These are phyloP conservation scores for Azorinus chamasolen DNA, from an alignment of 2,888 invertebrate genomes.

Conservation along the genomic window DNA sequence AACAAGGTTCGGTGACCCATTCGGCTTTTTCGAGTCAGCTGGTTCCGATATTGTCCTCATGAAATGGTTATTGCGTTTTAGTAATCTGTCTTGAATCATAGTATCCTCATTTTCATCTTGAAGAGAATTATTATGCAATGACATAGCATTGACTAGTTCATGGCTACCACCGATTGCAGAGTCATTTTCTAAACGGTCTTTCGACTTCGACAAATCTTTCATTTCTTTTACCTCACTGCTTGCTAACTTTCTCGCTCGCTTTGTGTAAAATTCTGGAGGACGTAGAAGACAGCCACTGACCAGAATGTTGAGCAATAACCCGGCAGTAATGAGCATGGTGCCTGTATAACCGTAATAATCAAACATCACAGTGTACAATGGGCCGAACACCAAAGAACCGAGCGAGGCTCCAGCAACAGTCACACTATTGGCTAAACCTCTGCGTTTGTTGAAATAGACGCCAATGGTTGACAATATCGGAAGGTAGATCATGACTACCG, in stretches of 20 bases:
- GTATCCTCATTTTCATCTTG: neutral
- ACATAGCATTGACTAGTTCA: neutral
- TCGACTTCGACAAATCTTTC: neutral
- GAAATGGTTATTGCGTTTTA: no score
- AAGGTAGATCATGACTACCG: slow-evolving; percentile 31
- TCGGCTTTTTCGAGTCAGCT: neutral
- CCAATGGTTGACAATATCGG: slow-evolving; percentile 43
- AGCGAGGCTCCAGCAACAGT: slow-evolving; percentile 46
- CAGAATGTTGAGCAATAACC: slow-evolving; percentile 40
- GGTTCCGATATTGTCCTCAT: slow-evolving; percentile 1
- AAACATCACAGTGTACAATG: slow-evolving; percentile 45
- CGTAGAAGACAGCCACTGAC: slow-evolving; percentile 46
- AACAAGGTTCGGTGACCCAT: neutral
- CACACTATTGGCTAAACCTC: slow-evolving; percentile 52
- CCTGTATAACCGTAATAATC: slow-evolving; percentile 48
- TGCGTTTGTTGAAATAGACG: slow-evolving; percentile 52
- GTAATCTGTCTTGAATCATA: no score
- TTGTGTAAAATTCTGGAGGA: slow-evolving; percentile 33
- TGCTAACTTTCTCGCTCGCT: neutral
- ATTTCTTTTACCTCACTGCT: neutral
- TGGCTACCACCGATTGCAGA: neutral
- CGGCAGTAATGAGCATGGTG: slow-evolving; percentile 48
- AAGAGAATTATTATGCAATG: neutral
- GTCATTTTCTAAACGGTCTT: no score
- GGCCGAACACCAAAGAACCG: slow-evolving; percentile 50